Base-by-base conservation (phyloP, 30 jellyfish, hydroid and myxozoan genomes). In the Hydractinia symbiolongicarpus region DNA sequence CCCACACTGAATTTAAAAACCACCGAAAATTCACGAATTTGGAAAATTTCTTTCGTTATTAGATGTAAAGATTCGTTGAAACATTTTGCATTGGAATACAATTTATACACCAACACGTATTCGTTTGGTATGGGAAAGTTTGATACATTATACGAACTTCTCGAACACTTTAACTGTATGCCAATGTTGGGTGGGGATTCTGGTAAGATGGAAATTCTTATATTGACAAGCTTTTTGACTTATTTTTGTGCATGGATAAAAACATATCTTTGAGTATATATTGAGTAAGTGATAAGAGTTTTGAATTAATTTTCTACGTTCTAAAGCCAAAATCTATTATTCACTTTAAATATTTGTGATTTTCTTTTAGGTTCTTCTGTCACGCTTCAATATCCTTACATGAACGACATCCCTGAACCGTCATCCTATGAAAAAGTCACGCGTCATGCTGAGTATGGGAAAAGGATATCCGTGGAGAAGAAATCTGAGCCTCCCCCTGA, bases 371-470 rank as follows among this genome's bases (percentile, higher is more conserved):
- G 98, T n/a, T 83, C 88, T 13, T 79, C 98, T 7, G 87, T 86
- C n/a, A 86, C 96, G 6, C 67, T 91, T 61, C 74, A 84, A 51
- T 83, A 66, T 80, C 98, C 98, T 0, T 93, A 93, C 66, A 51
- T 54, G 69, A 79, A 70, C 50, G 55, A 93, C 55, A 84, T 93
- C 1, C 81, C 90, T 4, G 98, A 93, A 53, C 98, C 98, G 69
- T 55, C 78, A 5, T 13, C 75, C 14, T 93, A 93, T 76, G 95
- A 81, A 40, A 61, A 58, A 61, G 92, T 93, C 1, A 88, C 55
- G 54, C 80, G 98, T 16, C 98, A 93, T 80, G 98, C 98, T 9
- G 96, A 86, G 81, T 88, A 84, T 50, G 95, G 96, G 9, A 55
- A 86, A 53, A 20, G 67, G 15, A 13, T 81, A 54, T 67, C 89